Base-by-base conservation (phyloP, 2,888 invertebrate species). In the Eupelmus urozonus region DNA sequence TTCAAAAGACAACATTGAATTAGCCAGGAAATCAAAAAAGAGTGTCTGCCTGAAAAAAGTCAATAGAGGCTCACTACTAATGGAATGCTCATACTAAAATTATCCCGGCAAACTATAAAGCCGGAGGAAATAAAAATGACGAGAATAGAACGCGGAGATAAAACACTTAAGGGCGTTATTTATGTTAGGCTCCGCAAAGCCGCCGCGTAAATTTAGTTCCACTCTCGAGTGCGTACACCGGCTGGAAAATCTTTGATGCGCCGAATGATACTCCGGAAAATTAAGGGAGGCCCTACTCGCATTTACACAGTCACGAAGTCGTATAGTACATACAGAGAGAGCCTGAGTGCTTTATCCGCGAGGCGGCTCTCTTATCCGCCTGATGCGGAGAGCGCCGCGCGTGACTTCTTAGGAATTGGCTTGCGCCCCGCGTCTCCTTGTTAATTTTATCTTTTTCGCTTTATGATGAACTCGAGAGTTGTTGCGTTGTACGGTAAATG, bases 81-180 rank as follows among this genome's bases (percentile, higher is more conserved):
- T 34, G 34, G 34, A 34, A 34, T 5, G 3, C 34, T 34, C n/a
- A n/a, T n/a, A 9, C 34, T 34, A 34, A 34, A 34, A 34, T 34
- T 34, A 34, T 5, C 34, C 34, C 9, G 9, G 34, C 34, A 9
- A 9, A 3, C 3, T 45, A 13, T 9, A 55, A 25, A 55, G 27
- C 25, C 51, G 51, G n/a, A 49, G 20, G 27, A 51, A 16, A 40
- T 5, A 55, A 53, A 53, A 67, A 40, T 55, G 13, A 53, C 34
- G 18, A 53, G 67, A 67, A 67, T 67, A 67, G 67, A 67, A 67
- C 29, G 20, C 9, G 65, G 34, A 49, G 71, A 71, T 71, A 71
- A 71, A 49, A 27, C 29, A 51, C 49, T 71, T 59, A 57, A 71
- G 45, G 27, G 60, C 71, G 49, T 71, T 71, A 71, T 71, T 71